Conservation (phyloP, 2,797 vertebrate species). For the Clarias laeviceps region DNA sequence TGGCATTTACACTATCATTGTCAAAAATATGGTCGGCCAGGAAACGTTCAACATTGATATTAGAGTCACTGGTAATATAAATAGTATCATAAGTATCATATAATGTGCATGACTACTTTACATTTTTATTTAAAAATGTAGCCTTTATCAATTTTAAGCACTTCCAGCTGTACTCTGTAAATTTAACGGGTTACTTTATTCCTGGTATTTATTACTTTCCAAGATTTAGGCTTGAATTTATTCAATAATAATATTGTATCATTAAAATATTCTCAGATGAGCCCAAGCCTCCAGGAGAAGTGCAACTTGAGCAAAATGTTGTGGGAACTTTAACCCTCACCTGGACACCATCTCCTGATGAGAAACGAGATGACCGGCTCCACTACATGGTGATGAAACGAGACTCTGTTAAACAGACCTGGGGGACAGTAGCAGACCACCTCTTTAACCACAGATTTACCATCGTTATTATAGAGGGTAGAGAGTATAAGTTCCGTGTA, state of each 20-base stretch:
- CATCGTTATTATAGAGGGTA: constrained; percentile 78
- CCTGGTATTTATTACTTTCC: background rate
- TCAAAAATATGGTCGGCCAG: constrained; percentile 76
- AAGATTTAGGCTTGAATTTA: background rate
- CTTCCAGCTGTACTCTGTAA: background rate
- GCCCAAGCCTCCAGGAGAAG: constrained; percentile 82
- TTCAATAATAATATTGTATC: background rate
- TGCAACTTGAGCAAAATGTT: constrained; percentile 81
- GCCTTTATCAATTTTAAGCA: background rate
- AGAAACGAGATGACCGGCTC: constrained; percentile 77
- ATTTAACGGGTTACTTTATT: background rate
- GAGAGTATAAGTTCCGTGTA: constrained; percentile 86
- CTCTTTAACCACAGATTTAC: constrained; percentile 89
- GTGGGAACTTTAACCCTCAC: constrained; percentile 81
- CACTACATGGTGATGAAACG: constrained; percentile 82
- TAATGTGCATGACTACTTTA: background rate
- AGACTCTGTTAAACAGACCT: constrained; percentile 76
- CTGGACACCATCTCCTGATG: constrained; percentile 87
- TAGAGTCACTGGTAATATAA: constrained; percentile 81
- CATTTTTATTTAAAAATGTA: background rate
- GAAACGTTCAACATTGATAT: constrained; percentile 79
- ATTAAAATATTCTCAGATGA: constrained; percentile 69
- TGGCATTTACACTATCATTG: constrained; percentile 78
- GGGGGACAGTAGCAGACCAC: constrained; percentile 78
- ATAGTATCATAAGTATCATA: background rate